A percentile compares a stretch with the other conserved stretches of the same genome.
Evolutionary conservation across 37 sponge, comb jelly and placozoan genomes (phyloP).

Genomic region (Oopsacas minuta): DNA sequence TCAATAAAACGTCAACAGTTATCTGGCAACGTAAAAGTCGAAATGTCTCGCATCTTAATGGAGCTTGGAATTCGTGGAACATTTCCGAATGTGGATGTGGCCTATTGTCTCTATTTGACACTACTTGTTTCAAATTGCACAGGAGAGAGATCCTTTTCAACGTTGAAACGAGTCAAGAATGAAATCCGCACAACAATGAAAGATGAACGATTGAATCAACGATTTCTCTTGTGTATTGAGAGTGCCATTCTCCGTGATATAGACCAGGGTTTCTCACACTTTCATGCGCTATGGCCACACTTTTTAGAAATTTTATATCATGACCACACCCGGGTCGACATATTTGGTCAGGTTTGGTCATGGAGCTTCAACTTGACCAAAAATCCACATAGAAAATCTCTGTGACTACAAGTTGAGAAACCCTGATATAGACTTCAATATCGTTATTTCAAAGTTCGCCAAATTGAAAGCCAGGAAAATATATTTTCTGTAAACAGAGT

Average conservation of each 20-base stretch:
- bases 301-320: too few relatives aligned
- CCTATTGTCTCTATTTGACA: constrained; percentile 12
- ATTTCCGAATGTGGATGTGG: constrained; percentile 19
- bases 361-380: too few relatives aligned
- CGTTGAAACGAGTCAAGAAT: constrained; percentile 16
- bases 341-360: too few relatives aligned
- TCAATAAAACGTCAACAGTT: constrained; percentile 3
- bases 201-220: constrained; percentile 13
- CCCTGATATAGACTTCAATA: constrained; percentile 3
- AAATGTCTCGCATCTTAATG: constrained; percentile 16
- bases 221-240: background rate
- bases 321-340: too few relatives aligned
- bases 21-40: constrained; percentile 3
- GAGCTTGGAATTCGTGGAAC: constrained; percentile 15
- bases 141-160: constrained; percentile 19
- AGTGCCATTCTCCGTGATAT: constrained; percentile 14
- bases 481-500: constrained; percentile 2
- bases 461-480: constrained; percentile 9
- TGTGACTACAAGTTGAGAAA: too few relatives aligned
- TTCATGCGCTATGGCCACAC: too few relatives aligned
- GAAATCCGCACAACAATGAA: constrained; percentile 16
- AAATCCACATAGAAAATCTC: too few relatives aligned
- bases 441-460: constrained; percentile 10
- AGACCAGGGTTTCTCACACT: too few relatives aligned
- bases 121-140: constrained; percentile 13